Evolutionary conservation across 1,140 invertebrate species (phyloP), one percentile per base, ranked within the genome.

Genomic region (Drosophila trapezifrons): DNA sequence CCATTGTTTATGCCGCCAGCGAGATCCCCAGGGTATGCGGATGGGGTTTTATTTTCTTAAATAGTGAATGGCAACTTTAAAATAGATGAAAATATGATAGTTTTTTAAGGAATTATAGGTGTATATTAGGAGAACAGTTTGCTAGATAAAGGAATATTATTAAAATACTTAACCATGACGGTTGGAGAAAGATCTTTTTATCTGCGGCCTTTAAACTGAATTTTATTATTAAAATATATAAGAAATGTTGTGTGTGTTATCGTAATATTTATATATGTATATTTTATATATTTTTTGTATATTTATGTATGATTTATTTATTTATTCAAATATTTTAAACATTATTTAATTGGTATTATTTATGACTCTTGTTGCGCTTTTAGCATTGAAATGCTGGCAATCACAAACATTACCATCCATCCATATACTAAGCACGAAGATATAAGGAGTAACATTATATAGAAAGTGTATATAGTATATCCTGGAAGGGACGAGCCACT

Each of bases 321-420:
- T 7, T 7, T 20, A 22, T 3, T 13, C 12, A 35, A 7, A 35
- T n/a, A n/a, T n/a, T n/a, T n/a, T n/a, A n/a, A n/a, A n/a, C n/a
- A n/a, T n/a, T n/a, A n/a, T n/a, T n/a, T n/a, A n/a, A n/a, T n/a
- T n/a, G n/a, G n/a, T n/a, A n/a, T n/a, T n/a, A n/a, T n/a, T 29
- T 35, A 43, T 47, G 12, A 35, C 35, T 76, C 40, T 42, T 40
- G 72, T 37, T 80, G 78, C 71, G 65, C 72, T 72, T 76, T 80
- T 80, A 42, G 45, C 42, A 62, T 65, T 62, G 57, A 62, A 70
- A 42, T 74, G 55, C 25, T 70, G 47, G 20, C 47, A 60, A 69
- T 55, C 29, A 64, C 35, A 46, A 40, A 43, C 20, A 10, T 18
- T n/a, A 18, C 20, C 22, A 46, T 10, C 29, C 29, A 32, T 32